Percentiles rank a stretch among this genome's conserved stretches.
phyloP scores from a whole-genome alignment of 2,888 invertebrate genomes.

The Tipula vernalis region DNA sequence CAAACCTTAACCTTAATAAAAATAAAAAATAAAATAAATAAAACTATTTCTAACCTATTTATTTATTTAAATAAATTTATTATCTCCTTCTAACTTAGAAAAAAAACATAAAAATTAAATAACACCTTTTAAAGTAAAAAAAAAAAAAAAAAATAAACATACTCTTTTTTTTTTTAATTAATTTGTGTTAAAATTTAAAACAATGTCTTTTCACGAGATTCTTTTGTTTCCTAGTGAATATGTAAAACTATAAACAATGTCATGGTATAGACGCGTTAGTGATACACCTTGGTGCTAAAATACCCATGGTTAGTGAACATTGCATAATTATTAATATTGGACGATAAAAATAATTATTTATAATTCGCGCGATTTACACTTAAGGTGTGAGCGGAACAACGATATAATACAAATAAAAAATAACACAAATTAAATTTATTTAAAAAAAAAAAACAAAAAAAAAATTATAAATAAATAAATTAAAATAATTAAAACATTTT shows the following conservation, averaged over 20 bases:
- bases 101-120: not conserved
- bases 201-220: not conserved
- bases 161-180: not conserved
- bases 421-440: not conserved
- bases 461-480: not conserved
- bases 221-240: not conserved
- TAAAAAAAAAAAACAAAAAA: not conserved
- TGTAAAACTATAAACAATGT: not conserved
- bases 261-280: not conserved
- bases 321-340: too few relatives aligned
- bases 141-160: not conserved
- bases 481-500: not conserved
- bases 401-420: not conserved
- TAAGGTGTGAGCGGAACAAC: not conserved
- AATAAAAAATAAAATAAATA: not conserved
- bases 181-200: not conserved
- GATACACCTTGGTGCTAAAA: not conserved
- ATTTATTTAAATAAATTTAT: not conserved
- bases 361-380: not conserved
- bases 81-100: not conserved
- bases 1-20: too few relatives aligned
- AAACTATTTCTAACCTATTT: not conserved
- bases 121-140: not conserved
- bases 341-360: not conserved
- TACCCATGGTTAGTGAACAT: not conserved